Percentiles rank a stretch among this genome's conserved stretches.
phyloP scores from a whole-genome alignment of 2,797 vertebrate species.

The Molossus molossus region DNA sequence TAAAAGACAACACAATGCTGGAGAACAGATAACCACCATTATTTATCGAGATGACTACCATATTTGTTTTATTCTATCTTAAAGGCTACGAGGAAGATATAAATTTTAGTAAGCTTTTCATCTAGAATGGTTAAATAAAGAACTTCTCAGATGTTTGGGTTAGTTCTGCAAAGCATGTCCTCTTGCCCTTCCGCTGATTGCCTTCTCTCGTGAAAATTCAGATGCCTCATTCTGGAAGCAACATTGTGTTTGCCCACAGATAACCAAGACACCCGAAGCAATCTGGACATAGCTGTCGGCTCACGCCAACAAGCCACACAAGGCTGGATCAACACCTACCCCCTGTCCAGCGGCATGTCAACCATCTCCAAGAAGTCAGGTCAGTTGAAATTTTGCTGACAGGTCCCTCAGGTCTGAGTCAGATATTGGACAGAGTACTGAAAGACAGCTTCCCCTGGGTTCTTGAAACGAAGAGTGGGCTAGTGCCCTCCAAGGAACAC shows the following conservation, averaged over 20 bases:
- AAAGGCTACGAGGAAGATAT: neutral
- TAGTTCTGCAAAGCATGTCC: neutral
- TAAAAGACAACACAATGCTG: neutral
- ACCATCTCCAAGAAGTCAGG: conserved; percentile 99
- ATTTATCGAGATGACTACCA: neutral
- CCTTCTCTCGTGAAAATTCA: neutral
- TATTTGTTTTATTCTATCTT: conserved; percentile 7
- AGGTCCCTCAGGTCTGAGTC: neutral
- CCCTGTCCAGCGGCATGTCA: conserved; percentile 98
- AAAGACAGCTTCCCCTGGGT: neutral
- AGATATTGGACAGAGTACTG: neutral
- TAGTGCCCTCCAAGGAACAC: neutral
- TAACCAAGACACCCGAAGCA: conserved; percentile 97
- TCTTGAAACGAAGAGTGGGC: neutral
- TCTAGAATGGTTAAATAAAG: neutral
- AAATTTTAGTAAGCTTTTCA: conserved; percentile 18
- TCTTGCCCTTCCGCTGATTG: neutral
- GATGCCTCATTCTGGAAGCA: neutral
- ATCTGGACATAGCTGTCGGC: conserved; percentile 95
- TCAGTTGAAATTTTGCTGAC: conserved; percentile 76
- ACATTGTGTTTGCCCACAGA: conserved; percentile 90
- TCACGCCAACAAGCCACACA: conserved; percentile 96
- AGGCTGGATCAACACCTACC: conserved; percentile 99
- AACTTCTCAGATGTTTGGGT: neutral
- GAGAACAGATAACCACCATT: neutral